Conservation (phyloP, 2,888 invertebrate species). For the Phania funesta region DNA sequence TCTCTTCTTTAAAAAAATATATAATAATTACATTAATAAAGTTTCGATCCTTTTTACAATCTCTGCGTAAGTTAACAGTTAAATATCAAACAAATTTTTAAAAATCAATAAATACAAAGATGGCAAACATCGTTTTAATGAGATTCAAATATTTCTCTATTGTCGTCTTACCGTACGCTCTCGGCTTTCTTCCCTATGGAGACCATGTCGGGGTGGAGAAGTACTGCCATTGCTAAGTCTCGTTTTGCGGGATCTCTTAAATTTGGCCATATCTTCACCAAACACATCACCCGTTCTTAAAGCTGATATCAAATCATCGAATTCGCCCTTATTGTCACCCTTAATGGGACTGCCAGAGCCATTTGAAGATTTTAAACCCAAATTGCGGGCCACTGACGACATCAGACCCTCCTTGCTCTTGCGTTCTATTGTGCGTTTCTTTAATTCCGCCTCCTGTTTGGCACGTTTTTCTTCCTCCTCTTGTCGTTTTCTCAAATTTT, state of each 20-base stretch:
- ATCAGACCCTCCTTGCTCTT: slow-evolving; percentile 90
- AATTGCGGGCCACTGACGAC: slow-evolving; percentile 87
- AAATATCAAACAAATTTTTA: slow-evolving; percentile 43
- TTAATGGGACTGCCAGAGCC: slow-evolving; percentile 81
- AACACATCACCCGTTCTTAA: slow-evolving; percentile 96
- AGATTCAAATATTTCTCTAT: slow-evolving; percentile 59
- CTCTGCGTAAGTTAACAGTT: slow-evolving; percentile 46
- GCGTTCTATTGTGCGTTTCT: slow-evolving; percentile 92
- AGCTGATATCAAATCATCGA: slow-evolving; percentile 97
- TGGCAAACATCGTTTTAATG: slow-evolving; percentile 40
- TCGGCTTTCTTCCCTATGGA: slow-evolving; percentile 85
- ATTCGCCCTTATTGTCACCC: slow-evolving; percentile 87
- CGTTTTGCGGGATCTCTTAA: slow-evolving; percentile 88
- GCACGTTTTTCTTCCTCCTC: slow-evolving; percentile 95
- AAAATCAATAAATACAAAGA: slow-evolving; percentile 58
- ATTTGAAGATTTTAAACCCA: slow-evolving; percentile 83
- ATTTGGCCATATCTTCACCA: slow-evolving; percentile 96
- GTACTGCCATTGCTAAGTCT: slow-evolving; percentile 82
- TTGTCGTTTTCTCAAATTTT: slow-evolving; percentile 89
- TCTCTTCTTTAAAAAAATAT: slow-evolving; percentile 21
- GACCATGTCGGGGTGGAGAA: slow-evolving; percentile 83
- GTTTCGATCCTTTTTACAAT: slow-evolving; percentile 50
- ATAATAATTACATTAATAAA: slow-evolving; percentile 54
- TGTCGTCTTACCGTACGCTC: slow-evolving; percentile 83
- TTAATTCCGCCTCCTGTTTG: slow-evolving; percentile 91